Percentiles rank a stretch among this genome's conserved stretches.
Evolutionary conservation across 2,113 vertebrate genomes (phyloP).

Genomic region (Zosterops japonicus): DNA sequence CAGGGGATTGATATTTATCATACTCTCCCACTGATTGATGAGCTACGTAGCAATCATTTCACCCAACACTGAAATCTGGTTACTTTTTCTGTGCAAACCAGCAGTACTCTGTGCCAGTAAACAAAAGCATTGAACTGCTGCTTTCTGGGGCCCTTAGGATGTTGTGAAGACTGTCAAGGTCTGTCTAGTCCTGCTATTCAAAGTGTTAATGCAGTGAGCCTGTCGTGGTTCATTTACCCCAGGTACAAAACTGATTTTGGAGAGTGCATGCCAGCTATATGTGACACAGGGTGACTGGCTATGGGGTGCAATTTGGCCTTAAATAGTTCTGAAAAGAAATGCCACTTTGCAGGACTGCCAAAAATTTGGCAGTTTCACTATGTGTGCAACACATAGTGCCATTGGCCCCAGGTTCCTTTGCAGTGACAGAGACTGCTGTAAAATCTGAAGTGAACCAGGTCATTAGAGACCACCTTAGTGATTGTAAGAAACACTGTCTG

Average conservation of each 20-base stretch:
- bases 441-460: neutral
- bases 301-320: neutral
- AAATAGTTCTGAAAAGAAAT: neutral
- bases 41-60: neutral
- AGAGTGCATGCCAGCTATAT: neutral
- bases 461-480: neutral
- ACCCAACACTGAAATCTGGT: neutral
- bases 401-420: neutral
- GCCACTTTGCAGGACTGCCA: accelerated
- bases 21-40: neutral
- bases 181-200: neutral
- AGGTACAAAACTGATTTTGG: neutral
- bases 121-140: neutral
- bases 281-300: accelerated
- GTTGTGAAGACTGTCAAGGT: neutral
- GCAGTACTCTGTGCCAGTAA: neutral
- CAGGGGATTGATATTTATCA: neutral
- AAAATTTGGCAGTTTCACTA: neutral
- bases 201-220: neutral
- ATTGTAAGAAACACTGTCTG: neutral
- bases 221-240: neutral
- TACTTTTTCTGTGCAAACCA: neutral
- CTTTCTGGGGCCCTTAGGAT: neutral
- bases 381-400: accelerated
- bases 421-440: neutral